Conservation (phyloP, 2,888 invertebrate genomes). For the Notocelia uddmanniana region DNA sequence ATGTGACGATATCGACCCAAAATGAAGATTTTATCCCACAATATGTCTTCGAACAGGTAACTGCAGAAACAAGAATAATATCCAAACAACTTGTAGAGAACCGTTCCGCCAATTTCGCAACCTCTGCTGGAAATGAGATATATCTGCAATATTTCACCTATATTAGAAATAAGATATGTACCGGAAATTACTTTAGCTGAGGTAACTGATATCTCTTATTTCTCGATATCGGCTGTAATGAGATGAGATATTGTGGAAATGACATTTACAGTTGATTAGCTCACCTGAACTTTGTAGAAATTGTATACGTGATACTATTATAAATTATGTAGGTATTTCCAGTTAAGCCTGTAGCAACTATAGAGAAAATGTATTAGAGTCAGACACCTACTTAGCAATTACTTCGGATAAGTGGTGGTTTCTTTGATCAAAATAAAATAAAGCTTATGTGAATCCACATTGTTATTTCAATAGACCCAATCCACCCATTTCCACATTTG, state of each 20-base stretch:
- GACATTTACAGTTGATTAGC: slow-evolving; percentile 7
- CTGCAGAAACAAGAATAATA: background rate
- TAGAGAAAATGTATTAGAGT: too few species aligned
- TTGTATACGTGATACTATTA: background rate
- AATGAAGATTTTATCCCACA: too few species aligned
- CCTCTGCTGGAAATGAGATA: slow-evolving; percentile 15
- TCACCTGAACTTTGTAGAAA: background rate
- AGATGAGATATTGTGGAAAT: background rate
- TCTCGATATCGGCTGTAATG: background rate
- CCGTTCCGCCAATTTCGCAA: background rate
- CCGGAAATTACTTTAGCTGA: slow-evolving; percentile 13
- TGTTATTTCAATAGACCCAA: background rate
- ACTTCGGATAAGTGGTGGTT: background rate
- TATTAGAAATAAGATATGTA: background rate
- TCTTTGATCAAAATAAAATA: background rate
- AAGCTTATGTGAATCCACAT: background rate
- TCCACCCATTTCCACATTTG: background rate
- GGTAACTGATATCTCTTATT: slow-evolving; percentile 6
- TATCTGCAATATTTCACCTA: slow-evolving; percentile 18
- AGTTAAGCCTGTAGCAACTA: background rate
- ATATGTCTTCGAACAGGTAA: background rate
- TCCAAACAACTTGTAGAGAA: background rate
- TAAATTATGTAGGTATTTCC: background rate
- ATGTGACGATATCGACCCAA: too few species aligned
- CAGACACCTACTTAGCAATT: background rate